Conservation (phyloP, 2,113 vertebrate genomes). For the Neolamprologus sp. region DNA sequence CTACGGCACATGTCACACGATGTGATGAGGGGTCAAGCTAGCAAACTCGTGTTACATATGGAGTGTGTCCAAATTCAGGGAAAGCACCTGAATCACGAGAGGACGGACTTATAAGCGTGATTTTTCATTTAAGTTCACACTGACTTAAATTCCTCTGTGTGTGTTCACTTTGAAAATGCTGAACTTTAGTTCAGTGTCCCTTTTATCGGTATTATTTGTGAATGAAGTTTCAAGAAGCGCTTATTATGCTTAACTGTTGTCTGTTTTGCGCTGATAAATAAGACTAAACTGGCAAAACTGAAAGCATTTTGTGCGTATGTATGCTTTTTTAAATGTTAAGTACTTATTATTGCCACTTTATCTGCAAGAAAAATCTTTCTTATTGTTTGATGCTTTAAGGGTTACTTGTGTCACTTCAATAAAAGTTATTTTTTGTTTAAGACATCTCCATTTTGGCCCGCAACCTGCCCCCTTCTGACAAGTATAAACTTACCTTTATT, state of each 20-base stretch:
- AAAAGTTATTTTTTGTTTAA: not conserved
- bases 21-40: not conserved
- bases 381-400: not conserved
- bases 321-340: not conserved
- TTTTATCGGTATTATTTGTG: not conserved
- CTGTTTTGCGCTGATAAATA: not conserved
- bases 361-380: not conserved
- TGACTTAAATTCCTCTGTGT: not conserved
- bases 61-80: not conserved
- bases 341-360: not conserved
- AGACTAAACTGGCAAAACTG: not conserved
- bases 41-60: not conserved
- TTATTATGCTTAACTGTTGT: not conserved
- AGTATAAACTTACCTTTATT: not conserved
- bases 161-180: not conserved
- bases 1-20: not conserved
- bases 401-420: not conserved
- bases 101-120: not conserved
- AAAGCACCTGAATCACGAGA: not conserved
- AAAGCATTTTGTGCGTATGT: not conserved
- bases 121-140: not conserved
- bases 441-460: rapidly evolving
- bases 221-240: not conserved
- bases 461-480: not conserved
- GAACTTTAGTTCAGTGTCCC: not conserved